phyloP scores from a whole-genome alignment of 2,888 invertebrate genomes.

The Athripsodes cinereus region DNA sequence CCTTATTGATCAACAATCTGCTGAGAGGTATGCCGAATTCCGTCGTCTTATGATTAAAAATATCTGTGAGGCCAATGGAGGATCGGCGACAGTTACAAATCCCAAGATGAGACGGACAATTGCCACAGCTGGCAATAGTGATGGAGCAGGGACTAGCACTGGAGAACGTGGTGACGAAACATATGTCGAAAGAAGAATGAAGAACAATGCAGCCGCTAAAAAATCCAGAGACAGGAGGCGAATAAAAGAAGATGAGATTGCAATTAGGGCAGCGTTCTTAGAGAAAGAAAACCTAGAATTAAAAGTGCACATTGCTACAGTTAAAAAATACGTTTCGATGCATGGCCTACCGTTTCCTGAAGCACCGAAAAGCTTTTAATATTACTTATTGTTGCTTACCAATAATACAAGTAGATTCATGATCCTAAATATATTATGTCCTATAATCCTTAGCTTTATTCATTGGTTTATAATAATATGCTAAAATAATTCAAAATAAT shows the following conservation, averaged over 20 bases:
- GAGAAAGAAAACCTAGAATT: slow-evolving; percentile 83
- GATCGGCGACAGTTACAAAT: slow-evolving; percentile 45
- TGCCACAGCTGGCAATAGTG: slow-evolving; percentile 30
- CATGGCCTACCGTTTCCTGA: too few relatives aligned
- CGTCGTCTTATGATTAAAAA: slow-evolving; percentile 62
- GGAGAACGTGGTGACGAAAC: slow-evolving; percentile 56
- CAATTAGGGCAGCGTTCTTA: slow-evolving; percentile 78
- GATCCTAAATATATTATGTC: too few relatives aligned
- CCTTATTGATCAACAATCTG: slow-evolving; percentile 49
- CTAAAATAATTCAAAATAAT: too few relatives aligned
- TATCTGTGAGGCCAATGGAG: slow-evolving; percentile 58
- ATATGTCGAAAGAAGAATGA: slow-evolving; percentile 81
- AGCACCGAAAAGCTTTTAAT: too few relatives aligned
- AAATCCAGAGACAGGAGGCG: slow-evolving; percentile 85
- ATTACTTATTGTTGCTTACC: too few relatives aligned
- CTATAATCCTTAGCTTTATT: too few relatives aligned
- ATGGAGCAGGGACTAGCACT: slow-evolving; percentile 17
- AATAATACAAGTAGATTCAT: too few relatives aligned
- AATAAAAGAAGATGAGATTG: slow-evolving; percentile 87
- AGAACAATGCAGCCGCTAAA: slow-evolving; percentile 94
- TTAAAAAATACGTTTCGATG: too few relatives aligned
- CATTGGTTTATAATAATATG: too few relatives aligned
- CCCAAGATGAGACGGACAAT: slow-evolving; percentile 65
- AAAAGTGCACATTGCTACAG: slow-evolving; percentile 59
- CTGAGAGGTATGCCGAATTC: slow-evolving; percentile 66